Evolutionary conservation across 2,888 invertebrate species (phyloP), one percentile per base, ranked within the genome.

Genomic region (Muscina levida): DNA sequence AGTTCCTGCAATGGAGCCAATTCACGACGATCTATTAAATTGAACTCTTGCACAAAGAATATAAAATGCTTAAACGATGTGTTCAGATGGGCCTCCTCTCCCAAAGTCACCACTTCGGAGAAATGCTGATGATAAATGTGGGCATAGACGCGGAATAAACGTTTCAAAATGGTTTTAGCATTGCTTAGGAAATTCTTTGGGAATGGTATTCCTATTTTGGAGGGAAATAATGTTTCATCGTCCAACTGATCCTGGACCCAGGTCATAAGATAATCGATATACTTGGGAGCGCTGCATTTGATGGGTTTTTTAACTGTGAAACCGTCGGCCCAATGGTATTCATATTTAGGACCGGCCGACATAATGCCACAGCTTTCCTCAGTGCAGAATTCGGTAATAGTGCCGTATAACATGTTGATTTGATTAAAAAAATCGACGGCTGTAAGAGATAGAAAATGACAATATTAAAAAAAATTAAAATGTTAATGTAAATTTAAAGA

Each of bases 81-180:
- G 92, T 99, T 99, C 86, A 99, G 94, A 91, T 99, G 99, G 72
- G 99, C 98, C 91, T 99, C 99, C 91, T 99, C 99, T 71, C 98
- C 97, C 77, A 99, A 93, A 91, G 98, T 97, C 74, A 99, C 98
- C 83, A 99, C 98, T 92, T 98, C 97, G 74, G 96, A 95, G 91
- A 99, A 99, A 92, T 99, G 99, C 90, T 98, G 98, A 92, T 99
- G 98, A 92, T 99, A 99, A 89, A 99, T 98, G 92, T 99, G 99
- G 70, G 99, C 99, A 91, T 99, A 99, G 79, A 99, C 98, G 88
- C 99, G 94, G 92, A 99, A 99, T 89, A 99, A 92, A 83, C 99
- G 94, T 92, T 99, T 99, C 87, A 99, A 92, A 90, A 99, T 99
- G 84, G 98, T 99, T 92, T 99, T 98, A 79, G 99, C 98, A 91